phyloP scores from a whole-genome alignment of 1,140 invertebrate species.

The Pantala flavescens region DNA sequence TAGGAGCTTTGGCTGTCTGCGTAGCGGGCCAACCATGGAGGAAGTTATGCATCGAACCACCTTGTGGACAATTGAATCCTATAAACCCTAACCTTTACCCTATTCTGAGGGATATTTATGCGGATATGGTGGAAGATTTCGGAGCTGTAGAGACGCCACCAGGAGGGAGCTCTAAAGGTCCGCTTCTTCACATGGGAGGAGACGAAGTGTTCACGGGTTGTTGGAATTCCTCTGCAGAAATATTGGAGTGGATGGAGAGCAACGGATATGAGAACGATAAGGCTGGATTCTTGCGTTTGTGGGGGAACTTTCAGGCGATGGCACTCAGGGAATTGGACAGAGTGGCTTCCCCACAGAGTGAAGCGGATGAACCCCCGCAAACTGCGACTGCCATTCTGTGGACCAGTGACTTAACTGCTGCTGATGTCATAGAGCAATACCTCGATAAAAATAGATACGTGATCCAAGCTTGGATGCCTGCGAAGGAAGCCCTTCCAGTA shows the following conservation, averaged over 20 bases:
- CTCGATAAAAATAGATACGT: constrained; percentile 59
- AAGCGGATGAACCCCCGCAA: constrained; percentile 24
- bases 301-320: constrained; percentile 51
- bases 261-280: constrained; percentile 20
- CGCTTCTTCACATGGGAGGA: constrained; percentile 67
- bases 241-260: constrained; percentile 49
- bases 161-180: constrained; percentile 32
- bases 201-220: constrained; percentile 68
- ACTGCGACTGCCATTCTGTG: constrained; percentile 50
- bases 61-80: constrained; percentile 76
- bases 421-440: constrained; percentile 48
- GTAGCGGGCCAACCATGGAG: constrained; percentile 63
- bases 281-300: constrained; percentile 54
- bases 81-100: constrained; percentile 61
- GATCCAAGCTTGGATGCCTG: constrained; percentile 63
- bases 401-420: constrained; percentile 61
- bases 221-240: constrained; percentile 64
- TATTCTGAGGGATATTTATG: constrained; percentile 54
- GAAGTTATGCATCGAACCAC: constrained; percentile 64
- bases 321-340: constrained; percentile 35
- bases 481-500: constrained; percentile 40
- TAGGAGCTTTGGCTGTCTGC: constrained; percentile 61
- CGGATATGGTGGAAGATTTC: constrained; percentile 17
- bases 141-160: not conserved
- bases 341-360: constrained; percentile 27